phyloP scores from a whole-genome alignment of 2,888 invertebrate genomes.

The Epiblema foenella region DNA sequence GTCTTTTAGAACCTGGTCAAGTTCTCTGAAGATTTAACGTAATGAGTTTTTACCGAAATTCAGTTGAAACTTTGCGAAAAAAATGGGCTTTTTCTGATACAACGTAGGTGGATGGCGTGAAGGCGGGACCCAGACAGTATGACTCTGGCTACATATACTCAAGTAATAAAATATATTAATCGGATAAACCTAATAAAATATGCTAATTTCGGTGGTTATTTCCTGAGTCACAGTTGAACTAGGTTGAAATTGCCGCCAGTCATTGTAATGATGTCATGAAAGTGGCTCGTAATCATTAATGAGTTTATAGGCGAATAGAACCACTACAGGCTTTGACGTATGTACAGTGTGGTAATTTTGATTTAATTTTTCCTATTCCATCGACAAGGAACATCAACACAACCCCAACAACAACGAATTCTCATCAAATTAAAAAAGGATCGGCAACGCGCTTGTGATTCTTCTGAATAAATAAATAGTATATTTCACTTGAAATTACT shows the following conservation, averaged over 20 bases:
- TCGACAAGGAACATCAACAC: no score
- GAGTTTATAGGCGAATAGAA: neutral
- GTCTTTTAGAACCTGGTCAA: neutral
- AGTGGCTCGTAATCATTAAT: constrained; percentile 11
- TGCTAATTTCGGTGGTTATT: constrained; percentile 31
- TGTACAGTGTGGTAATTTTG: no score
- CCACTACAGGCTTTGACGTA: neutral
- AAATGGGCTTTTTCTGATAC: neutral
- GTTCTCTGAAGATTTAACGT: neutral
- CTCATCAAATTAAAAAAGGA: no score
- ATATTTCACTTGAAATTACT: no score
- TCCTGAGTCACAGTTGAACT: constrained; percentile 25
- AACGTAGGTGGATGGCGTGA: constrained; percentile 14
- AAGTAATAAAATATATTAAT: constrained; percentile 13
- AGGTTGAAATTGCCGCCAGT: constrained; percentile 29
- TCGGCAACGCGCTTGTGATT: no score
- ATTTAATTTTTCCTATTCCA: no score
- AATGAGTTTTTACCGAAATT: neutral
- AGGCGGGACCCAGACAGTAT: neutral
- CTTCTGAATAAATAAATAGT: no score
- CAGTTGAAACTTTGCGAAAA: neutral
- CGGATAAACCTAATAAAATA: constrained; percentile 34
- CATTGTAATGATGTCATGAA: constrained; percentile 26
- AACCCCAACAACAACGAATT: no score
- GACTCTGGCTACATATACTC: no score